phyloP scores from a whole-genome alignment of 2,113 vertebrate species.

The Heterochromis multidens region DNA sequence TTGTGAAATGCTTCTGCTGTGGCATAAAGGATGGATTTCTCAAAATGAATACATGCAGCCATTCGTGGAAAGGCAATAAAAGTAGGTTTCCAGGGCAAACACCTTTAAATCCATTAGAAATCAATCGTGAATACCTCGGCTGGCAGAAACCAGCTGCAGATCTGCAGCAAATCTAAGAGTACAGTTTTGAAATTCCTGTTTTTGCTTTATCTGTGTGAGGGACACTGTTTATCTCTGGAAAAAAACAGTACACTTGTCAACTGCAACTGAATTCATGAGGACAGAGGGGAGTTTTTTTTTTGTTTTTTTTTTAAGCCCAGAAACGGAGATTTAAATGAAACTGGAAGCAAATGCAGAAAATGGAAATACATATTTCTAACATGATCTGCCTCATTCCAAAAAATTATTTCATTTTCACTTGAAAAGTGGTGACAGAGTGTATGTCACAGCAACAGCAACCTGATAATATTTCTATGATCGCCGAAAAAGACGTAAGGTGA shows the following conservation, averaged over 20 bases:
- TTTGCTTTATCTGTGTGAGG: background rate
- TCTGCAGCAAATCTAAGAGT: background rate
- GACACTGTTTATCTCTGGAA: background rate
- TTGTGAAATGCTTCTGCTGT: background rate
- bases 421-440: background rate
- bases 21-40: background rate
- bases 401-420: background rate
- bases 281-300: background rate
- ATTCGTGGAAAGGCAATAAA: background rate
- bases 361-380: background rate
- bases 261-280: background rate
- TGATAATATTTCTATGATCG: background rate
- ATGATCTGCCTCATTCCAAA: background rate
- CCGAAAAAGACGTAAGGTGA: background rate
- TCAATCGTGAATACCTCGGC: background rate
- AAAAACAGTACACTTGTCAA: background rate
- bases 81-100: background rate
- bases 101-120: conserved; percentile 23
- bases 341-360: background rate
- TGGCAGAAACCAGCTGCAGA: background rate
- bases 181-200: background rate
- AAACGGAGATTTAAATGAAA: background rate
- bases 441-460: background rate
- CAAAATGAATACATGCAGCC: background rate
- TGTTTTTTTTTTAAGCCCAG: background rate